Conservation (phyloP, 1,140 invertebrate species). For the Brachionus rubens region DNA sequence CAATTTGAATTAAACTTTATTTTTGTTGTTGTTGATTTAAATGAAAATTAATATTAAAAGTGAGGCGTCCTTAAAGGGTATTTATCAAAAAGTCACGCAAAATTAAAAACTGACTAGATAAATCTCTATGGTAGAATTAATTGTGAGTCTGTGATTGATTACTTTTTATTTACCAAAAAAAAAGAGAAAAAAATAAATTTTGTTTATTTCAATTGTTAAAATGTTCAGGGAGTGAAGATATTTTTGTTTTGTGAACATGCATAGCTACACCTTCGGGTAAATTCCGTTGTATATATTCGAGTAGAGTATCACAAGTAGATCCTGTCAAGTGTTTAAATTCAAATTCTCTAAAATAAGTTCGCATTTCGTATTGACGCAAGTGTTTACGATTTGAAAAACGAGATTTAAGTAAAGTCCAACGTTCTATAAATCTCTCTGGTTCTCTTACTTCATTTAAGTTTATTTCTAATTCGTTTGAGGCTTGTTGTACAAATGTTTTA, state of each 20-base stretch:
- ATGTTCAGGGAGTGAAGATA: constrained; percentile 14
- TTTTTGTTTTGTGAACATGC: constrained; percentile 70
- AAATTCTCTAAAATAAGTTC: constrained; percentile 84
- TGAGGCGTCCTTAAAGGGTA: too few relatives aligned
- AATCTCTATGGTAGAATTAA: too few relatives aligned
- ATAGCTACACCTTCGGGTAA: constrained; percentile 92
- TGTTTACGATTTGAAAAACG: constrained; percentile 89
- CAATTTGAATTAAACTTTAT: too few relatives aligned
- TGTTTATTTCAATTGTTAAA: background rate
- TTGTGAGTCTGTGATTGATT: too few relatives aligned
- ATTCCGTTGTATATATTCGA: constrained; percentile 94
- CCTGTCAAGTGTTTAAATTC: constrained; percentile 73
- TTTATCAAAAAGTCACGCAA: too few relatives aligned
- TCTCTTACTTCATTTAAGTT: constrained; percentile 70
- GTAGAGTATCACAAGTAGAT: constrained; percentile 87
- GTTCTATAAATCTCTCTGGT: constrained; percentile 58
- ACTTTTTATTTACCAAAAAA: too few relatives aligned
- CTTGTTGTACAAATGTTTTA: constrained; percentile 72
- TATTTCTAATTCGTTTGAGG: constrained; percentile 75
- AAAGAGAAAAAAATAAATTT: background rate
- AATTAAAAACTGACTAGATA: too few relatives aligned
- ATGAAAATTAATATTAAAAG: too few relatives aligned
- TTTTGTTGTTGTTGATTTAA: too few relatives aligned
- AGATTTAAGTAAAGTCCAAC: constrained; percentile 77
- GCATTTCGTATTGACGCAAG: constrained; percentile 87